phyloP scores from a whole-genome alignment of 2,888 invertebrate species.

The Macrosiphum euphorbiae region DNA sequence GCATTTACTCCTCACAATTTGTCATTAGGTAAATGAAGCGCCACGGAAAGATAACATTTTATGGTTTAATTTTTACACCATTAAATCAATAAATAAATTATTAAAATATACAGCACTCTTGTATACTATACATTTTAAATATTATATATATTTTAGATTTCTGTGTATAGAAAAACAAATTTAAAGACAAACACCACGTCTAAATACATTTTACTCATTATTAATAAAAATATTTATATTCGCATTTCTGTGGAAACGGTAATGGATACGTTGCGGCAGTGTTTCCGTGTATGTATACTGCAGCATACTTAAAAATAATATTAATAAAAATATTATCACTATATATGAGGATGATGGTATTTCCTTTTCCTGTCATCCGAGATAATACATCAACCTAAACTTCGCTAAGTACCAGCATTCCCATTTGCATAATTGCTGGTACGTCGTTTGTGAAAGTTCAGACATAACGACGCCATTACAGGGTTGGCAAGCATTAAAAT shows the following conservation, averaged over 20 bases:
- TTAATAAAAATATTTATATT: background rate
- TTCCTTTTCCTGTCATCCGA: slow-evolving; percentile 22
- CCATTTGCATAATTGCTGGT: slow-evolving; percentile 56
- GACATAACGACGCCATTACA: slow-evolving; percentile 56
- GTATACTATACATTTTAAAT: background rate
- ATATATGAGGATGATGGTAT: slow-evolving; percentile 12
- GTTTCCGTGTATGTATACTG: background rate
- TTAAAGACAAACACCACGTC: background rate
- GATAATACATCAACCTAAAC: slow-evolving; percentile 52
- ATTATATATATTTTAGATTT: background rate
- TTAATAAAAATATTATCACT: slow-evolving; percentile 20
- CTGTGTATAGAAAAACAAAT: background rate
- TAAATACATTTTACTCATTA: background rate
- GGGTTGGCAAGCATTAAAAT: slow-evolving; percentile 52
- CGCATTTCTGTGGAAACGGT: background rate
- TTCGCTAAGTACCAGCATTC: slow-evolving; percentile 53
- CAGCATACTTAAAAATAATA: slow-evolving; percentile 15
- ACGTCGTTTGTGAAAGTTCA: slow-evolving; percentile 53
- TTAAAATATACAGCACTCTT: background rate
- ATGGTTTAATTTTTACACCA: background rate
- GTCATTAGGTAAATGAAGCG: background rate
- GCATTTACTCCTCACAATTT: background rate
- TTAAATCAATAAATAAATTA: background rate
- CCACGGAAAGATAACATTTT: background rate
- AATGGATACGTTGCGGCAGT: background rate